Base-by-base conservation (phyloP, 2,797 vertebrate genomes). In the Mormyrus proboscirostris region DNA sequence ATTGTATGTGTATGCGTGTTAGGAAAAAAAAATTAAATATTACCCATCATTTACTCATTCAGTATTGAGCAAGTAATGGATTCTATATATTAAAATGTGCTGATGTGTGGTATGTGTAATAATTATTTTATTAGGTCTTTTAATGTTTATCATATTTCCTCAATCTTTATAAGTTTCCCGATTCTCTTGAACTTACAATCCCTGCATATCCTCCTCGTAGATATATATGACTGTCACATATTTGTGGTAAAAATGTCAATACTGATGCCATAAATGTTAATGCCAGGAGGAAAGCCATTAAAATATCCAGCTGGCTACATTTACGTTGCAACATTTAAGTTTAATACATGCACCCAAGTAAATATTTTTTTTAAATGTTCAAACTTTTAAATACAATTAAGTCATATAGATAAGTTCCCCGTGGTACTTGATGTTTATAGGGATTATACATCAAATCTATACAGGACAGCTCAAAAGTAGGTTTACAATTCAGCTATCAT, bases 221-320 rank as follows among this genome's bases (percentile, higher is more conserved):
- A 79, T 79, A 79, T 79, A 79, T 79, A 41, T 79, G 14, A 79
- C 25, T 79, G 73, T 44, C 73, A 79, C 73, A 79, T 79, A 79
- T 79, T 79, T 79, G 73, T 79, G 73, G 41, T 79, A 41, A 44
- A 79, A 79, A 44, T 79, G 73, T 79, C 41, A 79, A 79, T 79
- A 79, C 33, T 41, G 73, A 79, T 41, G 38, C 38, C 44, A 79
- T 41, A 79, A 79, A 79, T 79, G 38, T 79, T 79, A 79, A 87
- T 55, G 10, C 2, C 41, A 44, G 16, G 14, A 44, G 7, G 38
- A n/a, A 79, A 41, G 41, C 65, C 65, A 73, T 73, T 44, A 44
- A 9, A 79, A 19, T 14, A 79, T 79, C 41, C 41, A 79, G 38
- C 73, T 79, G 41, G 41, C 38, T 44, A 44, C 44, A 79, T 79